Base-by-base conservation (phyloP, 2,797 vertebrate genomes). In the Sebastes aleutianus region DNA sequence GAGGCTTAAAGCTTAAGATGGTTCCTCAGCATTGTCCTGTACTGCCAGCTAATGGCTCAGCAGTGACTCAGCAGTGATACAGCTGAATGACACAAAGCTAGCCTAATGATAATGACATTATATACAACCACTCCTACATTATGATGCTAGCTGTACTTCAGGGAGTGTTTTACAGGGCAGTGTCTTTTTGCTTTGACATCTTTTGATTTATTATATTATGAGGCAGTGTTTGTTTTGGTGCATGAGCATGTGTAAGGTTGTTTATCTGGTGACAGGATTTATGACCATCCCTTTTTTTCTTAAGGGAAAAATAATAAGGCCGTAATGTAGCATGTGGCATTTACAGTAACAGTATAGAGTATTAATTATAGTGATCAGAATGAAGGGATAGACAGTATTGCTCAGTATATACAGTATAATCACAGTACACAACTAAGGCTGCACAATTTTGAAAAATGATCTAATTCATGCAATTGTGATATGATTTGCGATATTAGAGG, bases 21-120 rank as follows among this genome's bases (percentile, higher is more conserved):
- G n/a, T 20, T 18, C 10, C 58, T 10, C 32, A 68, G 29, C 50
- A 43, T 70, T 67, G 62, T 74, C 58, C 58, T 79, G n/a, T 58
- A 47, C 36, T 76, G 66, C 54, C 31, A 14, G 57, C 36, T 71
- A 79, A 76, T 27, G 36, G 24, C 27, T 75, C 18, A 50, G 57
- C 82, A 89, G 59, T 90, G 89, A 93, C 85, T 92, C 89, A 90
- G 85, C 86, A 82, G 14, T 20, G 39, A 43, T 85, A 56, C 67
- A 67, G 50, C 74, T 89, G 70, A 87, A 78, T 43, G 66, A 32
- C n/a, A 73, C 57, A 54, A 75, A 74, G 58, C 22, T 18, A 54
- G 18, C 14, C 14, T 26, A 2, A 43, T 58, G 11, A 71, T 70
- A 34, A 43, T 68, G 77, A 1, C 58, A 54, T 68, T 66, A 43